Evolutionary conservation across 92 coral and sea anemone genomes (phyloP), one percentile per base, ranked within the genome.

Genomic region (Palythoa caribaeorum): DNA sequence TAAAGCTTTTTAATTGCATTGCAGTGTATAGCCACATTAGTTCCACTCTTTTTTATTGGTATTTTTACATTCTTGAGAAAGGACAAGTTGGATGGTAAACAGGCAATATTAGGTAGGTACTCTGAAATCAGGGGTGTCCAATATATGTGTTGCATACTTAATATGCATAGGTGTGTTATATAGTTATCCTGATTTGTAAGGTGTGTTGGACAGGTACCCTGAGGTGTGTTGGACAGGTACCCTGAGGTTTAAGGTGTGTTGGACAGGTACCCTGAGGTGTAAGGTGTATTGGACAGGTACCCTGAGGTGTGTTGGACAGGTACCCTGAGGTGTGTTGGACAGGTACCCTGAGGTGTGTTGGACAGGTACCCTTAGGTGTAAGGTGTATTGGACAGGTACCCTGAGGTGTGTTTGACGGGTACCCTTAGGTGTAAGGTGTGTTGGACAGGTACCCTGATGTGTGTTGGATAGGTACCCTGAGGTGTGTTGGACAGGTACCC

Each of bases 21-120:
- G 38, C 53, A 92, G 94, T 62, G 87, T 52, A 92, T 92, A 75
- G 80, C 92, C 44, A 48, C 62, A 53, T 21, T 89, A 8, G 88
- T 92, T 52, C 94, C 94, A 48, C 52, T 83, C 38, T 71, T 86
- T 6, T 57, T 88, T 10, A 89, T 92, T 79, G 83, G 88, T 51
- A 52, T 75, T 14, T 57, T 92, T 44, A 71, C 90, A 35, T 7
- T 65, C 17, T 83, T 95, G 71, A 87, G 98, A 85, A 93, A 92
- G 60, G 98, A 95, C 90, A 93, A 78, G 51, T 73, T 91, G 65
- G 98, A 95, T 91, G 94, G 92, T 53, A 87, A 78, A 38, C 96
- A 95, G 60, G 98, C 98, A 72, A 69, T 93, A 52, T 86, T 95
- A 71, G 98, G 98, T 94, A 85, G 60, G 89, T 54, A 16, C 11